Evolutionary conservation across 1,140 invertebrate species (phyloP).

Genomic region (Microvelia longipes): DNA sequence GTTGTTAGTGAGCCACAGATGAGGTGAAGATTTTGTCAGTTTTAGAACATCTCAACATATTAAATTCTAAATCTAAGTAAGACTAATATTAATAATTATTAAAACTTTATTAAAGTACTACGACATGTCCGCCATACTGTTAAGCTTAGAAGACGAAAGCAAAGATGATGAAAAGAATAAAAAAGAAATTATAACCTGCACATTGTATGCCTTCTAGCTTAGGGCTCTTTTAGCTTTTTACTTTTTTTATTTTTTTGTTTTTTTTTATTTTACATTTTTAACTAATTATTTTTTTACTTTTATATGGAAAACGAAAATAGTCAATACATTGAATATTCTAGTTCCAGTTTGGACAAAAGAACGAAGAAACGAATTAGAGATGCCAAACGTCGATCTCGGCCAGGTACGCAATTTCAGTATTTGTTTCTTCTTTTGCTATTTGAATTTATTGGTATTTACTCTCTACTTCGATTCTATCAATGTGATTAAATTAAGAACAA

Average conservation of each 20-base stretch:
- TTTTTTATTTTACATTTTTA: neutral
- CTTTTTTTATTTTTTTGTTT: neutral
- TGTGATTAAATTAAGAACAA: neutral
- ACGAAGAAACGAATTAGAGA: constrained; percentile 69
- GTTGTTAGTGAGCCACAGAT: too few relatives aligned
- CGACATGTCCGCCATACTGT: too few relatives aligned
- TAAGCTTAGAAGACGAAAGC: too few relatives aligned
- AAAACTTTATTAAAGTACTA: too few relatives aligned
- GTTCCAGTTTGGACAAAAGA: constrained; percentile 27
- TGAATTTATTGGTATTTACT: neutral
- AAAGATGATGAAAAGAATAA: too few relatives aligned
- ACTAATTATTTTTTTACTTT: neutral
- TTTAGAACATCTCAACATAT: too few relatives aligned
- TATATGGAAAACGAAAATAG: neutral
- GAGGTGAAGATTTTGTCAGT: too few relatives aligned
- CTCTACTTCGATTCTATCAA: neutral
- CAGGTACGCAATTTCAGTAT: constrained; percentile 42
- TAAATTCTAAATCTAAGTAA: too few relatives aligned
- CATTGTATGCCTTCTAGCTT: too few relatives aligned
- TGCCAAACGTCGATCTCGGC: constrained; percentile 72
- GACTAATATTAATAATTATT: too few relatives aligned
- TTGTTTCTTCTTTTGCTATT: constrained; percentile 1
- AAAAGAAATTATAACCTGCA: too few relatives aligned
- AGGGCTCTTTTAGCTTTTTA: too few relatives aligned
- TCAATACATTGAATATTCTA: neutral